Evolutionary conservation across 2,797 vertebrate genomes (phyloP).

Genomic region (Orientallactaga sibirica): DNA sequence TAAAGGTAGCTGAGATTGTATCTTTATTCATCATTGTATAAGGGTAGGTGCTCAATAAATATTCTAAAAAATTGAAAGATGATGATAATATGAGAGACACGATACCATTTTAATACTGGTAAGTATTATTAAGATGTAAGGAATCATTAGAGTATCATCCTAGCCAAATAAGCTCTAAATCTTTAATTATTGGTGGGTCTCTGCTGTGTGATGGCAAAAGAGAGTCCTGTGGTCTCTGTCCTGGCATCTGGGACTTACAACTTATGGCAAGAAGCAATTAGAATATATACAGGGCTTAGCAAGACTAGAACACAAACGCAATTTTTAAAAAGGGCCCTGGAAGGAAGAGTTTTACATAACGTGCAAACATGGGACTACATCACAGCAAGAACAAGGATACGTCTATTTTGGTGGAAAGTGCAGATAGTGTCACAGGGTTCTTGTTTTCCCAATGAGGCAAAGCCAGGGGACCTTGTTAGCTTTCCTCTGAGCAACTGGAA

Average conservation of each 20-base stretch:
- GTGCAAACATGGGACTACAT: not conserved
- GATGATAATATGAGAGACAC: not conserved
- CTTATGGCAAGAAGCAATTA: not conserved
- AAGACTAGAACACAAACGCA: not conserved
- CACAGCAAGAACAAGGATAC: slow-evolving; percentile 2
- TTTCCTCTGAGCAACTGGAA: slow-evolving; percentile 4
- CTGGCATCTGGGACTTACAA: not conserved
- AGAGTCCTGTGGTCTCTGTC: not conserved
- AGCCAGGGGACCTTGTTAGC: not conserved
- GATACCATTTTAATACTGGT: not conserved
- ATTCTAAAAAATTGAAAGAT: slow-evolving; percentile 32
- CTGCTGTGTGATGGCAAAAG: not conserved
- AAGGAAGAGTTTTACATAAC: not conserved
- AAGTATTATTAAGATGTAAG: slow-evolving; percentile 25
- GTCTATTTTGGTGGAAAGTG: slow-evolving; percentile 32
- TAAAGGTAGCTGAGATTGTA: not conserved
- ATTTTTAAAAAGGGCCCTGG: not conserved
- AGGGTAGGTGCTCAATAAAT: not conserved
- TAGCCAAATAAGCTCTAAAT: not conserved
- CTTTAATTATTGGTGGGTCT: not conserved
- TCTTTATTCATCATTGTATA: not conserved
- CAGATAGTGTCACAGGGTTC: not conserved
- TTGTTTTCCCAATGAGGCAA: not conserved
- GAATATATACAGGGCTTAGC: not conserved
- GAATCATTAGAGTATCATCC: not conserved